phyloP scores from a whole-genome alignment of 2,888 invertebrate genomes.

The Leptarthrus brevirostris region DNA sequence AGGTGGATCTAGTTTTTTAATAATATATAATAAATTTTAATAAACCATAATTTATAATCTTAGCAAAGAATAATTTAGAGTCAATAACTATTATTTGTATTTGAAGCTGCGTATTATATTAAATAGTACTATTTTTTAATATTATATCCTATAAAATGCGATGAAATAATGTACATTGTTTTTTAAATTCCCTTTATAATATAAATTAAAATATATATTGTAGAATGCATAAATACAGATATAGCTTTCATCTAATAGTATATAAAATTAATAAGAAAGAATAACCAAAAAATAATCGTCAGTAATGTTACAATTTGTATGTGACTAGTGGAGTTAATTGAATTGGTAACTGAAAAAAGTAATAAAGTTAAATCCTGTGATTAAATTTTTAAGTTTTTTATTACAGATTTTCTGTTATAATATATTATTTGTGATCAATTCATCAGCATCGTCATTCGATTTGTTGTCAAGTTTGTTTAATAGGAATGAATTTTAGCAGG shows the following conservation, averaged over 20 bases:
- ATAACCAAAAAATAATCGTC: slow-evolving; percentile 53
- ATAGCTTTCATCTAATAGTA: not conserved
- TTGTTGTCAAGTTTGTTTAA: slow-evolving; percentile 27
- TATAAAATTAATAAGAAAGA: slow-evolving; percentile 50
- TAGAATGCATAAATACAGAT: not conserved
- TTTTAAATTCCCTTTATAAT: too few relatives aligned
- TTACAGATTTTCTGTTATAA: slow-evolving; percentile 45
- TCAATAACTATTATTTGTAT: too few relatives aligned
- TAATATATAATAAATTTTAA: too few relatives aligned
- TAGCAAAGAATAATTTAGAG: too few relatives aligned
- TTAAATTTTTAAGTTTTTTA: slow-evolving; percentile 51
- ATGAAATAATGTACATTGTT: too few relatives aligned
- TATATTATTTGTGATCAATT: slow-evolving; percentile 47
- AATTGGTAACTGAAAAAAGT: slow-evolving; percentile 51
- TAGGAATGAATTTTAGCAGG: slow-evolving; percentile 1
- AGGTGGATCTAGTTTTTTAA: too few relatives aligned
- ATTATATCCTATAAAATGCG: too few relatives aligned
- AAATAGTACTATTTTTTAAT: too few relatives aligned
- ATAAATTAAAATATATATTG: too few relatives aligned
- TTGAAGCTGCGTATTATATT: too few relatives aligned
- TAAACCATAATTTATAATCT: too few relatives aligned
- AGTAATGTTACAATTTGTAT: slow-evolving; percentile 48
- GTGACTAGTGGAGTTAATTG: slow-evolving; percentile 54
- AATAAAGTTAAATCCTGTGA: slow-evolving; percentile 51
- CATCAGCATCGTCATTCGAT: slow-evolving; percentile 31